Base-by-base conservation (phyloP, 2,888 invertebrate genomes). In the Amphipoea oculea region DNA sequence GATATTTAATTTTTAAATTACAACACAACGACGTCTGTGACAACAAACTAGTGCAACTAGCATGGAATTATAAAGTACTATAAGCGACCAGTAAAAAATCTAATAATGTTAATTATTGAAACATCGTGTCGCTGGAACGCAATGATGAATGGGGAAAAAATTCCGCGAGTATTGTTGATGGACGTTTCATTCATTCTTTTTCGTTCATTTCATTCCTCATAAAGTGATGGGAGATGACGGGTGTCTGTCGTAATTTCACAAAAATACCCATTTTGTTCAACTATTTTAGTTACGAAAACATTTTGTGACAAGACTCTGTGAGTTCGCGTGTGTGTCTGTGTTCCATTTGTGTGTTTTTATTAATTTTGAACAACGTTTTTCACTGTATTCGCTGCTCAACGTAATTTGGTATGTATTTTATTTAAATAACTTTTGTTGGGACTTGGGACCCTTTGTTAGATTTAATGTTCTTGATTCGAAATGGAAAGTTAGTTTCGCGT, bases 141-240 rank as follows among this genome's bases (percentile, higher is more conserved):
- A 54, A 14, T 11, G 0, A 76, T 86, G 87, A 89, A 85, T 89
- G 89, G 76, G 42, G 66, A 83, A 83, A 82, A 85, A 81, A 80
- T 73, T 83, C 75, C 81, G 81, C 72, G 78, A 80, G 62, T 84
- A 62, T 82, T 83, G 75, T 81, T 86, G 76, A 89, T 83, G 77
- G 80, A 81, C 40, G 57, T 63, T 79, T 84, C 86, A 84, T 87
- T 90, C 90, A 86, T 85, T 89, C 87, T 51, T 82, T 79, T 76
- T 69, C 78, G 69, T 86, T 87, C 83, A 84, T 87, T 88, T 90
- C 90, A 91, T 90, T 91, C 91, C 87, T 89, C 87, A 77, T 81
- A 83, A 83, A 91, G 88, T 84, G 71, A 89, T 88, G 89, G 90
- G 88, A 79, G 81, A 84, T 81, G 82, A 78, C 74, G 88, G 88